These are phyloP conservation scores for Rostratula benghalensis DNA, from an alignment of 2,113 vertebrate species.

Conservation along the genomic window DNA sequence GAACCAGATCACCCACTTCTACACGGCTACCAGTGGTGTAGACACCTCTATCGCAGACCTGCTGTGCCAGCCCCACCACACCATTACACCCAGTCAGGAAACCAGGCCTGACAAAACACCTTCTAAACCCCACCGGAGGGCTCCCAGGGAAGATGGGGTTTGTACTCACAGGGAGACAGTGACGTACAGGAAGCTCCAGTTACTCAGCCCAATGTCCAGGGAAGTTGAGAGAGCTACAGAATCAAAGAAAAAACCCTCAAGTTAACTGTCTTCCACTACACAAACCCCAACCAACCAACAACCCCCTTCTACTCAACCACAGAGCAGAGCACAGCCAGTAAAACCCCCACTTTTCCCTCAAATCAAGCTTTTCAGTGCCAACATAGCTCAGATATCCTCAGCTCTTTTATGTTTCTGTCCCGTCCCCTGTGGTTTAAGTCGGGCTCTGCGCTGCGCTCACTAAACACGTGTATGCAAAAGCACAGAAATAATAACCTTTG, in stretches of 20 bases:
- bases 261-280: not conserved
- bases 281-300: not conserved
- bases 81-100: not conserved
- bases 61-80: not conserved
- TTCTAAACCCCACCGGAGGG: not conserved
- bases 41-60: too few relatives aligned
- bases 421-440: not conserved
- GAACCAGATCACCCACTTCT: not conserved
- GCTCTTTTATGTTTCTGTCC: not conserved
- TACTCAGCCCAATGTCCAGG: slow-evolving; percentile 94
- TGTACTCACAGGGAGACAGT: slow-evolving; percentile 93
- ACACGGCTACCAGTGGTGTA: not conserved
- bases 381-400: not conserved
- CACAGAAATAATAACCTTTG: not conserved
- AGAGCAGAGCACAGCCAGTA: not conserved
- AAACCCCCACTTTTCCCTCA: fast-evolving
- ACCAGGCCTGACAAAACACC: not conserved
- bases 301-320: not conserved
- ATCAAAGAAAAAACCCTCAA: not conserved
- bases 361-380: not conserved
- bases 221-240: slow-evolving; percentile 87
- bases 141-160: not conserved
- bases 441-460: not conserved
- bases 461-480: not conserved
- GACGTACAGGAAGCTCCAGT: slow-evolving; percentile 98